Conservation (phyloP, 2,888 invertebrate species). For the Melangyna quadrimaculata region DNA sequence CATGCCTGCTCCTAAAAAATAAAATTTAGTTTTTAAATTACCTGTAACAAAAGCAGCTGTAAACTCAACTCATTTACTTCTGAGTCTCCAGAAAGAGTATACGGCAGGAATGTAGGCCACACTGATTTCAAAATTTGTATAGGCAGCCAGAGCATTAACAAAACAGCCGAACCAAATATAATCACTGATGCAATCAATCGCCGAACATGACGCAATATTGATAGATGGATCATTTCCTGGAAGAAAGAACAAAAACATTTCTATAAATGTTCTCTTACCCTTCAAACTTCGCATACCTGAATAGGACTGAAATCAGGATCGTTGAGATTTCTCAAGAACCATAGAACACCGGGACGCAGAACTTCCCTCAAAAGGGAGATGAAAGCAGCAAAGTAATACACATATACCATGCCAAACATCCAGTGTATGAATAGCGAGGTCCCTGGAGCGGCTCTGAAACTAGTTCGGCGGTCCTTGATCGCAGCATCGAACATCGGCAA, state of each 20-base stretch:
- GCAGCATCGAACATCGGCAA: conserved; percentile 95
- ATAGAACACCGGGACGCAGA: conserved; percentile 96
- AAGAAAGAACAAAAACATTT: conserved; percentile 63
- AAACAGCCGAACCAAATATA: conserved; percentile 96
- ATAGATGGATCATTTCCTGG: conserved; percentile 98
- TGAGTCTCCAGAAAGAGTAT: conserved; percentile 93
- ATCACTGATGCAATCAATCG: conserved; percentile 96
- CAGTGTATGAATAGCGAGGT: conserved; percentile 99
- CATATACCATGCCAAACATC: conserved; percentile 99
- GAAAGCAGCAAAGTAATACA: conserved; percentile 99
- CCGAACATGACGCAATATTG: conserved; percentile 94
- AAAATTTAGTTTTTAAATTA: conserved; percentile 74
- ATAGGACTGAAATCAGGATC: conserved; percentile 99
- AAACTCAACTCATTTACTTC: conserved; percentile 97
- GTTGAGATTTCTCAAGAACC: conserved; percentile 98
- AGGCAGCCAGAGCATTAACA: conserved; percentile 98
- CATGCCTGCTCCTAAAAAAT: too few species aligned
- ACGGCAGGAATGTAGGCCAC: conserved; percentile 95
- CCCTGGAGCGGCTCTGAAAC: conserved; percentile 95
- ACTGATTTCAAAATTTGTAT: conserved; percentile 90
- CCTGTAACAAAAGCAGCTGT: conserved; percentile 94
- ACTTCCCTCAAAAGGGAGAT: conserved; percentile 96
- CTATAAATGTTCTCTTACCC: too few species aligned
- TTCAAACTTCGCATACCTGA: conserved; percentile 85
- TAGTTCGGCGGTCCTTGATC: conserved; percentile 92